Conservation (phyloP, 1,140 invertebrate genomes). For the Drosophila sp. region DNA sequence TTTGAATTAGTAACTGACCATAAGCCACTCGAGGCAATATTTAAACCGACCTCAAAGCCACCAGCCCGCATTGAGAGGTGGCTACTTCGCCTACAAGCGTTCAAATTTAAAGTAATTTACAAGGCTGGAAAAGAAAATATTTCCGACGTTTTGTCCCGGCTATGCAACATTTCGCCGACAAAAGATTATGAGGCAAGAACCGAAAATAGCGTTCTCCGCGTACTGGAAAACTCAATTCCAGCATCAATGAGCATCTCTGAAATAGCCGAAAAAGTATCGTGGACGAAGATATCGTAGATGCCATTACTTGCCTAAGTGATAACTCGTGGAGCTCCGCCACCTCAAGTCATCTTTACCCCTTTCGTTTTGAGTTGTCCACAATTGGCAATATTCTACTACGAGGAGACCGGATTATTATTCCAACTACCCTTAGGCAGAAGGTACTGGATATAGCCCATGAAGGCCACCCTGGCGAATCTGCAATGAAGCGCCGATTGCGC, state of each 20-base stretch:
- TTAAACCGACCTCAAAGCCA: constrained; percentile 63
- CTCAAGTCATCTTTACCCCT: constrained; percentile 27
- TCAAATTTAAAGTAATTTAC: constrained; percentile 73
- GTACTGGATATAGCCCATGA: constrained; percentile 5
- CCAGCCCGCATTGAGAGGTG: constrained; percentile 76
- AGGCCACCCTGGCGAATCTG: constrained; percentile 14
- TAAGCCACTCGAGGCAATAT: constrained; percentile 61
- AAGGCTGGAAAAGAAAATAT: constrained; percentile 80
- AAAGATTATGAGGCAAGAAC: neutral
- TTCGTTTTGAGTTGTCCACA: constrained; percentile 34
- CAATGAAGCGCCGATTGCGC: constrained; percentile 5
- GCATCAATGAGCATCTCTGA: constrained; percentile 33
- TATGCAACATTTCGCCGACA: neutral
- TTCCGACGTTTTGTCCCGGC: constrained; percentile 74
- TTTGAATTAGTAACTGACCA: constrained; percentile 84
- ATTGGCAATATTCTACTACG: constrained; percentile 28
- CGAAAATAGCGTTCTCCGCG: constrained; percentile 37
- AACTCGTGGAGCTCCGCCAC: constrained; percentile 14
- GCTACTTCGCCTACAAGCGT: constrained; percentile 74
- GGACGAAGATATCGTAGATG: constrained; percentile 36
- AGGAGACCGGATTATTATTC: constrained; percentile 67
- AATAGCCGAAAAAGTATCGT: neutral
- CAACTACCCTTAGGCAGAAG: constrained; percentile 36
- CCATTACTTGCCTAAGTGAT: constrained; percentile 18
- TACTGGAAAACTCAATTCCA: constrained; percentile 5